Conservation (phyloP, 2,113 vertebrate genomes). For the Pelvicachromis taeniatus region DNA sequence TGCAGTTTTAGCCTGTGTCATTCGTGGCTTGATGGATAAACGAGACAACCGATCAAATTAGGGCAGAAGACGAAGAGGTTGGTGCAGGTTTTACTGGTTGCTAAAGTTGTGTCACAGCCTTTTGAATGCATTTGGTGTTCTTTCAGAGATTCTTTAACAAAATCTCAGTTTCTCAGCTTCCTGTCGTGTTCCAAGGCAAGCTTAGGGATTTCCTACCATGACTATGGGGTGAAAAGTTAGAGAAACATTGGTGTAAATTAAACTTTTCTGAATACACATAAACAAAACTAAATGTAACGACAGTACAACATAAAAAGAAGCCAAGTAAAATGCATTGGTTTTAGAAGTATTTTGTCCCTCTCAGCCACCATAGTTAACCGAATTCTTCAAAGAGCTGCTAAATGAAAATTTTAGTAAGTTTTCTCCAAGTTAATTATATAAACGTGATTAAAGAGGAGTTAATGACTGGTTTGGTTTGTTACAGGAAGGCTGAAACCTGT, state of each 20-base stretch:
- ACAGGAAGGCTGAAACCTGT: neutral
- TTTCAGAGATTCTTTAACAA: neutral
- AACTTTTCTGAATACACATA: neutral
- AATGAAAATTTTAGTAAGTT: neutral
- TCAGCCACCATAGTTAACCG: neutral
- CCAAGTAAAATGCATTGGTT: neutral
- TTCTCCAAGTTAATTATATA: neutral
- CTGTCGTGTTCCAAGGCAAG: neutral
- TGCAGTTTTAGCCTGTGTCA: conserved; percentile 28
- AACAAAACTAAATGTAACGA: neutral
- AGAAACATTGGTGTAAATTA: neutral
- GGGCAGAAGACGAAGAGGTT: neutral
- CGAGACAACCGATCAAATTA: conserved; percentile 21
- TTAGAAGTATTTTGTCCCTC: neutral
- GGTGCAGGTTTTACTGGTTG: neutral
- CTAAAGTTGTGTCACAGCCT: neutral
- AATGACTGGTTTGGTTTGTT: neutral
- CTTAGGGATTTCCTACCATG: neutral
- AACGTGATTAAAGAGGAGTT: neutral
- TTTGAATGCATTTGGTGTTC: neutral
- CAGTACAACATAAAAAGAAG: neutral
- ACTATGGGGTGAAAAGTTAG: neutral
- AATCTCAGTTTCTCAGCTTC: neutral
- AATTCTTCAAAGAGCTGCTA: neutral
- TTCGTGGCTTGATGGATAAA: conserved; percentile 20